phyloP scores from a whole-genome alignment of 2,113 vertebrate species.

The Paraplagusia blochii region DNA sequence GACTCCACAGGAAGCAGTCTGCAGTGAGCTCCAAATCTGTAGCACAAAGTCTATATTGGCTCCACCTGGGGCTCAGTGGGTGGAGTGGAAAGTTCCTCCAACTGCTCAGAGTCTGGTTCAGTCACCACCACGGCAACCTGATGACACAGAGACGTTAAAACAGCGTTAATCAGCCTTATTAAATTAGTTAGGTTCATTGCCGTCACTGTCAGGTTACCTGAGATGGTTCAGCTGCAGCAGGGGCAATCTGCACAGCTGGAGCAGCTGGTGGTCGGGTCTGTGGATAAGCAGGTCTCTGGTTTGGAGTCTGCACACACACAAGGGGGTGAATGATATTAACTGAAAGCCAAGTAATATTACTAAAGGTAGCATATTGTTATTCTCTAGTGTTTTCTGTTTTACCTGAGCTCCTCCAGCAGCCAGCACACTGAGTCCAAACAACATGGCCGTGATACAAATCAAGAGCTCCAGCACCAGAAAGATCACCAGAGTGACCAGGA shows the following conservation, averaged over 20 bases:
- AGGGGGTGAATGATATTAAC: no score
- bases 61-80: constrained; percentile 77
- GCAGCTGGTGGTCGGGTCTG: constrained; percentile 56
- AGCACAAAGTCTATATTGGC: constrained; percentile 48
- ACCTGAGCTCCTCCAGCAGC: constrained; percentile 71
- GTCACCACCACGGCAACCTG: constrained; percentile 74
- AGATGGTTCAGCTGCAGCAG: constrained; percentile 27
- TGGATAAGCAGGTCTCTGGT: constrained; percentile 55
- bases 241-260: constrained; percentile 25
- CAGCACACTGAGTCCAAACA: constrained; percentile 76
- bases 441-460: constrained; percentile 76
- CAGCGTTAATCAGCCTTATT: no score
- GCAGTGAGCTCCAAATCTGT: constrained; percentile 17
- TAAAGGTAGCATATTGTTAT: no score
- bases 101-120: constrained; percentile 54
- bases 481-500: constrained; percentile 75
- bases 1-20: background rate
- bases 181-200: no score
- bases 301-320: constrained; percentile 33
- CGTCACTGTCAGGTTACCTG: constrained; percentile 58
- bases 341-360: no score
- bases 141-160: constrained; percentile 5
- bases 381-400: background rate
- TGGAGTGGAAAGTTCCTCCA: constrained; percentile 63
- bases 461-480: constrained; percentile 78